These are phyloP conservation scores for Protomyctophum bolini DNA, from an alignment of 2,113 vertebrate species.

Conservation along the genomic window DNA sequence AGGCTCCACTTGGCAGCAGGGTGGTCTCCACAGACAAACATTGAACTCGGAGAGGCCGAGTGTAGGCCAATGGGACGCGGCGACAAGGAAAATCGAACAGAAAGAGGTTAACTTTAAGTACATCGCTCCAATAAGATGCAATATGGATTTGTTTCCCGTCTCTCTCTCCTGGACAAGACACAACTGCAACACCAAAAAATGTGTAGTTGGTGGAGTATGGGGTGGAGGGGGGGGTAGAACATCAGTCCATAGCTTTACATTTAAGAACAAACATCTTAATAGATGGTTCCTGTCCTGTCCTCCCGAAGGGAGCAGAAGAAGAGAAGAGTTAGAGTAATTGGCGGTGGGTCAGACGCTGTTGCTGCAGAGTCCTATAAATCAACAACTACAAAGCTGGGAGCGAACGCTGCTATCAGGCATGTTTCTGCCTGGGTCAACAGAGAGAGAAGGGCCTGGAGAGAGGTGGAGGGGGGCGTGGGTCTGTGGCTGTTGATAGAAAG, in stretches of 20 bases:
- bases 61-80: slow-evolving; percentile 15
- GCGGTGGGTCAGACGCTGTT: slow-evolving; percentile 52
- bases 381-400: slow-evolving; percentile 61
- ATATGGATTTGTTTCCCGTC: background rate
- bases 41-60: slow-evolving; percentile 46
- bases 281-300: slow-evolving; percentile 48
- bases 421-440: slow-evolving; percentile 57
- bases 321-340: slow-evolving; percentile 56
- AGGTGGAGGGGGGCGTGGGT: slow-evolving; percentile 24
- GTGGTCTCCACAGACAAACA: slow-evolving; percentile 70
- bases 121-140: background rate
- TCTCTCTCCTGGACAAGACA: slow-evolving; percentile 17
- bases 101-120: background rate
- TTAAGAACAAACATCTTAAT: slow-evolving; percentile 56
- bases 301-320: slow-evolving; percentile 44
- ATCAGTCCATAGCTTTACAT: slow-evolving; percentile 3
- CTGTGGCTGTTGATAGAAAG: too few relatives aligned
- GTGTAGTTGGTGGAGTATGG: background rate
- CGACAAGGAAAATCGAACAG: slow-evolving; percentile 16
- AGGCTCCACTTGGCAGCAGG: slow-evolving; percentile 66
- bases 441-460: slow-evolving; percentile 39
- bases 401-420: slow-evolving; percentile 31
- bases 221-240: background rate
- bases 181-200: background rate
- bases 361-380: slow-evolving; percentile 58